These are phyloP conservation scores for Muscidifurax raptorellus DNA, from an alignment of 1,140 invertebrate genomes.

Conservation along the genomic window DNA sequence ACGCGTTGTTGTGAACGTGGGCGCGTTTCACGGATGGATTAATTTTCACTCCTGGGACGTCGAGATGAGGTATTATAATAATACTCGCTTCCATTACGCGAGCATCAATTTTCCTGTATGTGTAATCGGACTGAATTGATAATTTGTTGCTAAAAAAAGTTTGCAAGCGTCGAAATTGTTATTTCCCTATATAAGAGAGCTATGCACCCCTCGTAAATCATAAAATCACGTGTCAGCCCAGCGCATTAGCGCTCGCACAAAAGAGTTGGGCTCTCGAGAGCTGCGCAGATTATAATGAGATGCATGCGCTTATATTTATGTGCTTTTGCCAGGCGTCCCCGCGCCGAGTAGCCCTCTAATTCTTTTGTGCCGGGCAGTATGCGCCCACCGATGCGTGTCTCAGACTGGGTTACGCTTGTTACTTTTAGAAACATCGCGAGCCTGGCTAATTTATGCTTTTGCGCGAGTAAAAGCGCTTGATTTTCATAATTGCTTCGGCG, in stretches of 20 bases:
- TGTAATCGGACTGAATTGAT: not conserved
- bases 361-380: conserved; percentile 2
- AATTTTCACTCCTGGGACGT: conserved; percentile 42
- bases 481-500: not conserved
- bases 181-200: not conserved
- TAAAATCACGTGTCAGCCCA: not conserved
- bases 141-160: not conserved
- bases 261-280: not conserved
- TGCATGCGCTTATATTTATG: conserved; percentile 25
- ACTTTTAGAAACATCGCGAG: not conserved
- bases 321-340: not conserved
- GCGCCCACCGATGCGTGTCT: not conserved
- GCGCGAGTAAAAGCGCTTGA: not conserved
- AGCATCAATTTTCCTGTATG: not conserved
- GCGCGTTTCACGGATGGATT: conserved; percentile 28
- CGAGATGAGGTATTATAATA: not conserved
- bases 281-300: conserved; percentile 27
- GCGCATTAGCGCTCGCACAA: conserved; percentile 4
- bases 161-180: not conserved
- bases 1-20: not conserved
- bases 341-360: not conserved
- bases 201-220: not conserved
- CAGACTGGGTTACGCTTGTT: conserved; percentile 24
- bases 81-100: not conserved
- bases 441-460: not conserved